Conservation (phyloP, 2,797 vertebrate species). For the Phoxinus dragarum region DNA sequence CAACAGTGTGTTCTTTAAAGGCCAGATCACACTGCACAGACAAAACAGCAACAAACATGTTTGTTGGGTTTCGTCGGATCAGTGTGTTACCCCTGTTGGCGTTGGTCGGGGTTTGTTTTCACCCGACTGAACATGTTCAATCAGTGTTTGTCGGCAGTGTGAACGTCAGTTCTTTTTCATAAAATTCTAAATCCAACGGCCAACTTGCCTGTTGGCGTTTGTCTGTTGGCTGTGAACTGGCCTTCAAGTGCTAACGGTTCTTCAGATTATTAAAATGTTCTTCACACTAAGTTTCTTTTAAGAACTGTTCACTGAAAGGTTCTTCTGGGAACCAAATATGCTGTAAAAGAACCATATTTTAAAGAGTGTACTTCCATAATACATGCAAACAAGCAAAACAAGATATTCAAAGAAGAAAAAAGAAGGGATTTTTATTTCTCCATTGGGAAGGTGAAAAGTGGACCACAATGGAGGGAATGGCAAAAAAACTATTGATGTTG, state of each 20-base stretch:
- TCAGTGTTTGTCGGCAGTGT: no score
- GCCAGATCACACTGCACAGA: no score
- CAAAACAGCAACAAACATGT: no score
- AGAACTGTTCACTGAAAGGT: background rate
- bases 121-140: no score
- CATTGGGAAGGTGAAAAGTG: background rate
- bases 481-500: background rate
- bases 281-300: background rate
- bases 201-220: no score
- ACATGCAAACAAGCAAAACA: background rate
- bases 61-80: no score
- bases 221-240: no score
- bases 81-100: no score
- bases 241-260: background rate
- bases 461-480: background rate
- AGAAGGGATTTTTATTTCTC: background rate
- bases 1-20: background rate
- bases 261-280: background rate
- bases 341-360: no score
- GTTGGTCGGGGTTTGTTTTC: no score
- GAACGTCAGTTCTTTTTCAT: no score
- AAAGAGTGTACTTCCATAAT: background rate
- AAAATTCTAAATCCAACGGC: no score
- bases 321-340: background rate
- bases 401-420: background rate